Percentiles rank a stretch among this genome's conserved stretches.
phyloP scores from a whole-genome alignment of 2,888 invertebrate species.

The Dasypolia templi region DNA sequence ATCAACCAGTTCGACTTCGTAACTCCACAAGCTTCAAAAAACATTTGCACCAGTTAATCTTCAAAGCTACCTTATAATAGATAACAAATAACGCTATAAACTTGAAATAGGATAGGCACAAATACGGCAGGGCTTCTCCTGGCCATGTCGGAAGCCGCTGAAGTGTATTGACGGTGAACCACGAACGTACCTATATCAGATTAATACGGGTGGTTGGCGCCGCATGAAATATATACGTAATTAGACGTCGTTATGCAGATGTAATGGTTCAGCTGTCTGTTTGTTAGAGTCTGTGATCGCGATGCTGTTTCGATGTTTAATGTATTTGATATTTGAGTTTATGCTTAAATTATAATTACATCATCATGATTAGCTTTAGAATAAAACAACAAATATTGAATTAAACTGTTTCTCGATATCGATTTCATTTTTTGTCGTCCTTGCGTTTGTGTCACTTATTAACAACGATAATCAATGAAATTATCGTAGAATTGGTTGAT shows the following conservation, averaged over 20 bases:
- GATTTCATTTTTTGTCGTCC: conserved; percentile 23
- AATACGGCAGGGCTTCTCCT: conserved; percentile 77
- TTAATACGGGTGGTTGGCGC: conserved; percentile 71
- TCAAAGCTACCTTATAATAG: conserved; percentile 63
- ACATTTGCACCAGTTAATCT: conserved; percentile 59
- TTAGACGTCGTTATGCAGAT: conserved; percentile 37
- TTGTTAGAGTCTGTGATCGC: background rate
- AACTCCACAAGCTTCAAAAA: conserved; percentile 41
- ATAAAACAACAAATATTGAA: no score
- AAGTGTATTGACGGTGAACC: conserved; percentile 75
- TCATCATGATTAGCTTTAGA: background rate
- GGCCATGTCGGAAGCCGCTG: conserved; percentile 79
- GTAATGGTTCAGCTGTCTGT: conserved; percentile 16
- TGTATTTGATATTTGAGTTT: background rate
- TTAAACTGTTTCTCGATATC: conserved; percentile 14
- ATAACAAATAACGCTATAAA: conserved; percentile 61
- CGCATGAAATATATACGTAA: conserved; percentile 38
- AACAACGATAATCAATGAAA: background rate
- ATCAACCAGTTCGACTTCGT: conserved; percentile 25
- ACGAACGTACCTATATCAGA: conserved; percentile 75
- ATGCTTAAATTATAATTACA: background rate
- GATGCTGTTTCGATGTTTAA: background rate
- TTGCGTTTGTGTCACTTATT: conserved; percentile 8
- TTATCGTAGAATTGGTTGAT: background rate
- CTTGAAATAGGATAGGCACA: conserved; percentile 78